Percentiles rank a stretch among this genome's conserved stretches.
phyloP scores from a whole-genome alignment of 2,888 invertebrate species.

The Empis stercorea region DNA sequence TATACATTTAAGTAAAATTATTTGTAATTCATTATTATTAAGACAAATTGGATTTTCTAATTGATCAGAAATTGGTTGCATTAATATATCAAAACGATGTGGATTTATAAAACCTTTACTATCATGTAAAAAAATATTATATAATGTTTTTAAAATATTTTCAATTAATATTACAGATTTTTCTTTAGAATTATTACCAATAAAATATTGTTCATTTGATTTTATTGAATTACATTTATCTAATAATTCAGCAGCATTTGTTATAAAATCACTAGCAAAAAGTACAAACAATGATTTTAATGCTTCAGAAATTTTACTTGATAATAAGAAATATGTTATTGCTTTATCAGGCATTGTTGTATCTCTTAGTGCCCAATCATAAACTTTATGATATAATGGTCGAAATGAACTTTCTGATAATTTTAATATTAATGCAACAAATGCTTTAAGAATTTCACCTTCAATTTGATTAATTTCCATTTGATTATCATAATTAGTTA shows the following conservation, averaged over 20 bases:
- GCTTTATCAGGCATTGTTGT: conserved; percentile 47
- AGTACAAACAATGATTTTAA: conserved; percentile 78
- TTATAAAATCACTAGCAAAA: conserved; percentile 78
- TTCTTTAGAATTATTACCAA: neutral
- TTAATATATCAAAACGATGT: conserved; percentile 69
- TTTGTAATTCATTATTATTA: conserved; percentile 40
- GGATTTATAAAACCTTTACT: conserved; percentile 72
- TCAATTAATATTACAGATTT: conserved; percentile 51
- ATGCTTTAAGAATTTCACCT: conserved; percentile 56
- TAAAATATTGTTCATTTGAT: neutral
- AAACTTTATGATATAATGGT: conserved; percentile 75
- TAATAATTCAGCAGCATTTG: conserved; percentile 63
- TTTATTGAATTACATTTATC: conserved; percentile 53
- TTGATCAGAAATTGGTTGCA: conserved; percentile 83
- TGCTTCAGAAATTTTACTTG: conserved; percentile 62
- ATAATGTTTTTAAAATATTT: conserved; percentile 61
- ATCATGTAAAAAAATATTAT: conserved; percentile 68
- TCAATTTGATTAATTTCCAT: conserved; percentile 51
- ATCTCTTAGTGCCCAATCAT: conserved; percentile 64
- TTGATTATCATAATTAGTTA: conserved; percentile 28
- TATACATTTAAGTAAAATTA: conserved; percentile 61
- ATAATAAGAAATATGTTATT: conserved; percentile 66
- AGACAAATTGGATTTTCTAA: conserved; percentile 57
- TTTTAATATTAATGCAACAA: conserved; percentile 72
- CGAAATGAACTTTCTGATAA: conserved; percentile 80